Percentiles rank a stretch among this genome's conserved stretches.
Evolutionary conservation across 2,888 invertebrate species (phyloP).

Genomic region (Amiota communis): DNA sequence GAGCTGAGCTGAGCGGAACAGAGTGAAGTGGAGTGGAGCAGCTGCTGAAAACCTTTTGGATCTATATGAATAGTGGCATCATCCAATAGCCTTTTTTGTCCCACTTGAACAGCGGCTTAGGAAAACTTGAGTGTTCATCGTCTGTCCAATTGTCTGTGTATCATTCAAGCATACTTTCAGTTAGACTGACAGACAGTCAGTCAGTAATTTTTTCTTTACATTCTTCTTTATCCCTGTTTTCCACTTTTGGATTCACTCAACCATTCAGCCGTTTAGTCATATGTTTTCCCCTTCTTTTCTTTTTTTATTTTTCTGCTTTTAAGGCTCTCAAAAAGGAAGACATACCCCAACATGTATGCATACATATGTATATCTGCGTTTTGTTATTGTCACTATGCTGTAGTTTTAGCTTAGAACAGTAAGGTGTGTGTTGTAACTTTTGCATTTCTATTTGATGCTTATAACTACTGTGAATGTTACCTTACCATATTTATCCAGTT

Average conservation of each 20-base stretch:
- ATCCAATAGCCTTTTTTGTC: neutral
- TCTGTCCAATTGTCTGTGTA: neutral
- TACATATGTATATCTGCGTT: slow-evolving; percentile 1
- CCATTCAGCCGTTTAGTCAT: neutral
- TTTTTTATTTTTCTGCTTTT: neutral
- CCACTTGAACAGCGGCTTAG: neutral
- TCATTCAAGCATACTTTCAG: slow-evolving; percentile 43
- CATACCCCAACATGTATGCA: neutral
- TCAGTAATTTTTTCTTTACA: slow-evolving; percentile 34
- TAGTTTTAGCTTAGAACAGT: neutral
- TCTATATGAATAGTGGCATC: neutral
- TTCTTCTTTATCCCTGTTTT: slow-evolving; percentile 15
- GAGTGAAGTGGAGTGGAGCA: too few relatives aligned
- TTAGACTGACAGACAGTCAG: slow-evolving; percentile 38
- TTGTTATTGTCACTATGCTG: neutral
- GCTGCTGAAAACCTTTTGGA: slow-evolving; percentile 17
- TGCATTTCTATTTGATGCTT: neutral
- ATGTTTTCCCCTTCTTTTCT: neutral
- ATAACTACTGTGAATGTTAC: too few relatives aligned
- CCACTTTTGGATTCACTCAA: slow-evolving; percentile 6
- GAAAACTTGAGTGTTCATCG: neutral
- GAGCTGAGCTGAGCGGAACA: neutral
- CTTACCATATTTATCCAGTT: too few relatives aligned
- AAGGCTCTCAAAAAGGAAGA: neutral
- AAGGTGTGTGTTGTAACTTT: neutral